These are phyloP conservation scores for Drosophila carrolli DNA, from an alignment of 1,140 invertebrate species.

Conservation along the genomic window DNA sequence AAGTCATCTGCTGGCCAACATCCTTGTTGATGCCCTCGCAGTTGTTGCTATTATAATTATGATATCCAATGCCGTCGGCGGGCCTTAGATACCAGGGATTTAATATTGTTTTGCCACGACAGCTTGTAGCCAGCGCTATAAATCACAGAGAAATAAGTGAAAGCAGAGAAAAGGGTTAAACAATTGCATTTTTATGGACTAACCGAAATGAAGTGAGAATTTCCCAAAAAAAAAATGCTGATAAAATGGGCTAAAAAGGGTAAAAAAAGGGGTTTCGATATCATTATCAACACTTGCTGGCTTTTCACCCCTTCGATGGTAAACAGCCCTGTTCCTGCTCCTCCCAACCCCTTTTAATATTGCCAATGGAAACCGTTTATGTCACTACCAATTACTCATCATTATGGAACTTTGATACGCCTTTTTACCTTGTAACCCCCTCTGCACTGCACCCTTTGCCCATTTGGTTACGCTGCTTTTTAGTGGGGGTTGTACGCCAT, in stretches of 20 bases:
- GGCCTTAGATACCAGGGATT: slow-evolving; percentile 74
- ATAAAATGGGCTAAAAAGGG: slow-evolving; percentile 31
- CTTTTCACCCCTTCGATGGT: slow-evolving; percentile 23
- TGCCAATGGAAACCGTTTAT: slow-evolving; percentile 57
- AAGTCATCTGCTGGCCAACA: slow-evolving; percentile 40
- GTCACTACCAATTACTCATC: slow-evolving; percentile 83
- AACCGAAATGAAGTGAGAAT: slow-evolving; percentile 68
- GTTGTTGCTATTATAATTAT: slow-evolving; percentile 63
- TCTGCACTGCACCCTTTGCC: slow-evolving; percentile 1
- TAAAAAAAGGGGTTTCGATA: slow-evolving; percentile 33
- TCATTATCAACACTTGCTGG: slow-evolving; percentile 74
- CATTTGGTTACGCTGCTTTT: slow-evolving; percentile 42
- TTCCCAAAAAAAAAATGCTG: slow-evolving; percentile 55
- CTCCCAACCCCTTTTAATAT: slow-evolving; percentile 45
- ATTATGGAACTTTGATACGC: slow-evolving; percentile 66
- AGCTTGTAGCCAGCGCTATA: slow-evolving; percentile 69
- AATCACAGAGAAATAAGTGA: slow-evolving; percentile 48
- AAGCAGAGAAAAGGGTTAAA: slow-evolving; percentile 19
- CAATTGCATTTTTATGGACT: slow-evolving; percentile 77
- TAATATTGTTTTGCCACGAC: slow-evolving; percentile 70
- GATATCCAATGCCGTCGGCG: slow-evolving; percentile 61
- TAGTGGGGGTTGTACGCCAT: slow-evolving; percentile 61
- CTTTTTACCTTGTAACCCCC: slow-evolving; percentile 45
- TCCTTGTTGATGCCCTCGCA: slow-evolving; percentile 38
- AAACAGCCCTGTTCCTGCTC: slow-evolving; percentile 10